Percentiles rank a stretch among this genome's conserved stretches.
These are phyloP conservation scores for Pyrocoelia pectoralis DNA, from an alignment of 2,888 invertebrate genomes.

Conservation along the genomic window DNA sequence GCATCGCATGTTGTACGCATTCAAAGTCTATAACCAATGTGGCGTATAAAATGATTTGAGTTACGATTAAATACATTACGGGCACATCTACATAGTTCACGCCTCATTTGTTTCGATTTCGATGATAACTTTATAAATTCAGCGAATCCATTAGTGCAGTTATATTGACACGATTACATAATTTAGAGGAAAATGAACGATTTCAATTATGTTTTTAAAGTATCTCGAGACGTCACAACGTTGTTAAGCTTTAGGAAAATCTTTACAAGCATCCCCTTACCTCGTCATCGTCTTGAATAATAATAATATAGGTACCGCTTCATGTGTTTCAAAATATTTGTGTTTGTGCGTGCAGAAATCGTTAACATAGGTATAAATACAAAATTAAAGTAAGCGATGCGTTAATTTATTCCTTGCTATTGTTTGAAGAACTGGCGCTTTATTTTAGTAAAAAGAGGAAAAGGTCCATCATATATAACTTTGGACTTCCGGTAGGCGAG, in stretches of 20 bases:
- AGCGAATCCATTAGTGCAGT: not conserved
- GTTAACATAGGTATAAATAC: no score
- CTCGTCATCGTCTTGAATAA: not conserved
- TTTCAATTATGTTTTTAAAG: not conserved
- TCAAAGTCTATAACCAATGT: no score
- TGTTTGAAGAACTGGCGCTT: not conserved
- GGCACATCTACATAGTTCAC: not conserved
- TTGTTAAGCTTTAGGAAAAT: not conserved
- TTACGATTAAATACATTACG: no score
- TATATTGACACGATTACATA: no score
- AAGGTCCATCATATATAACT: conserved; percentile 28
- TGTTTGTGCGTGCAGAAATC: not conserved
- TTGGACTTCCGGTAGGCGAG: conserved; percentile 38
- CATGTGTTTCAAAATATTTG: not conserved
- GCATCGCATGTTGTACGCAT: no score
- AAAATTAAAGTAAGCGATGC: not conserved
- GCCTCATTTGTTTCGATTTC: not conserved
- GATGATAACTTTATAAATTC: not conserved
- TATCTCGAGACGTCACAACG: not conserved
- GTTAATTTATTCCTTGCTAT: not conserved
- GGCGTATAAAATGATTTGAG: no score
- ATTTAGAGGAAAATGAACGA: not conserved
- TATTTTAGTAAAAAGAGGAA: not conserved
- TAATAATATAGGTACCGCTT: conserved; percentile 2
- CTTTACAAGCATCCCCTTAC: not conserved